These are phyloP conservation scores for Coremacera marginata DNA, from an alignment of 2,888 invertebrate species.

Conservation along the genomic window DNA sequence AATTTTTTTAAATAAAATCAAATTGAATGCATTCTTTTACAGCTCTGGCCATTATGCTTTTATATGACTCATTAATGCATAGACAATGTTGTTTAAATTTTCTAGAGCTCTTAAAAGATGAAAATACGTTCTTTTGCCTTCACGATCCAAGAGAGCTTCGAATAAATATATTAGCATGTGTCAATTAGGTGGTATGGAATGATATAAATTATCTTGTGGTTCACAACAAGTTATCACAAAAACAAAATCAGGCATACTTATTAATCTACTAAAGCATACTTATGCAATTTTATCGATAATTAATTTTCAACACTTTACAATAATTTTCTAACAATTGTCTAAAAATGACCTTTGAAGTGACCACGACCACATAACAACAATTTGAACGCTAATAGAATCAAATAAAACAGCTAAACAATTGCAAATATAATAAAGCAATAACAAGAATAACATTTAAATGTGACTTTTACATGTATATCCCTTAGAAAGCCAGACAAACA, in stretches of 20 bases:
- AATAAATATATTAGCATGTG: too few relatives aligned
- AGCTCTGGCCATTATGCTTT: too few relatives aligned
- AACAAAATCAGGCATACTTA: neutral
- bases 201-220: too few relatives aligned
- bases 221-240: constrained; percentile 7
- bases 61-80: too few relatives aligned
- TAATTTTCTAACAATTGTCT: neutral
- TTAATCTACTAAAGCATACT: too few relatives aligned
- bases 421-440: constrained; percentile 1
- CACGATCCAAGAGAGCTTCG: too few relatives aligned
- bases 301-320: constrained; percentile 25
- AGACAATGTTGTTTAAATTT: too few relatives aligned
- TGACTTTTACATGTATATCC: constrained; percentile 51
- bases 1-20: too few relatives aligned
- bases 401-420: neutral
- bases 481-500: constrained; percentile 33
- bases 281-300: constrained; percentile 10
- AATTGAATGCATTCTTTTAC: too few relatives aligned
- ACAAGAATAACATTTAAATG: constrained; percentile 28
- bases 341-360: neutral
- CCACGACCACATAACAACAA: neutral
- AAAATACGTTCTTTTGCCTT: too few relatives aligned
- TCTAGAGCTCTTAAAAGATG: too few relatives aligned
- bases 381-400: neutral
- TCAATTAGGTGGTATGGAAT: too few relatives aligned